Percentiles rank a stretch among this genome's conserved stretches.
These are phyloP conservation scores for Paracentrotus lividus DNA, from an alignment of 53 echinoderm and acorn worm species.

Conservation along the genomic window DNA sequence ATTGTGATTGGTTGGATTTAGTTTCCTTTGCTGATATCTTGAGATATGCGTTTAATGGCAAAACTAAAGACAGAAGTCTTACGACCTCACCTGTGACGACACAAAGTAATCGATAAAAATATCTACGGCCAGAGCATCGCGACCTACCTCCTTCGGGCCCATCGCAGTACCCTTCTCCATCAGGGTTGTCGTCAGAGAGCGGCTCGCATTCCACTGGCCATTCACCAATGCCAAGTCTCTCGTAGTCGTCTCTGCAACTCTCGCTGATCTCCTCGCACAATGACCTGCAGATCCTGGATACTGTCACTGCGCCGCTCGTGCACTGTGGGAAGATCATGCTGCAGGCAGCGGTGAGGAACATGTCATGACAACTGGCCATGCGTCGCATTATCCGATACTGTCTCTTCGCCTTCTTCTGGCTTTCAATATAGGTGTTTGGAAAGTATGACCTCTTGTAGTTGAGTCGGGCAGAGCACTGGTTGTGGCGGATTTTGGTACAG, in stretches of 20 bases:
- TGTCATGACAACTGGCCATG: constrained; percentile 5
- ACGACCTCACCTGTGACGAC: too few relatives aligned
- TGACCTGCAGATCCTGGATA: constrained; percentile 43
- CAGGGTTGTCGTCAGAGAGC: constrained; percentile 28
- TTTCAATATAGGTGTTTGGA: constrained; percentile 65
- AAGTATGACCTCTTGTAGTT: constrained; percentile 75
- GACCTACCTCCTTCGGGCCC: constrained; percentile 60
- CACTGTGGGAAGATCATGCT: constrained; percentile 53
- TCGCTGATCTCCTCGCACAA: constrained; percentile 38
- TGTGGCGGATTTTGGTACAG: constrained; percentile 57
- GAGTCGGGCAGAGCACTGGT: constrained; percentile 66
- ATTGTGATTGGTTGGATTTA: too few relatives aligned
- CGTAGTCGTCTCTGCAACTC: not conserved
- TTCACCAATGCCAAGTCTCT: not conserved
- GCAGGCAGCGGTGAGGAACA: not conserved
- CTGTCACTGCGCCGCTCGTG: not conserved
- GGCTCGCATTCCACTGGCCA: constrained; percentile 55
- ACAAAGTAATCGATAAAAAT: too few relatives aligned
- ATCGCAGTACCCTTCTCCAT: constrained; percentile 50
- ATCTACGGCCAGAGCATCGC: too few relatives aligned
- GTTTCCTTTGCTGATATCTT: too few relatives aligned
- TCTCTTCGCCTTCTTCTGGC: constrained; percentile 47
- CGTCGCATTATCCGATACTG: constrained; percentile 49
- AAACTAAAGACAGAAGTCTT: too few relatives aligned
- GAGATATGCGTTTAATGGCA: too few relatives aligned